Evolutionary conservation across 92 coral and sea anemone species (phyloP), one percentile per base, ranked within the genome.

Genomic region (Epizoanthus fatuus): DNA sequence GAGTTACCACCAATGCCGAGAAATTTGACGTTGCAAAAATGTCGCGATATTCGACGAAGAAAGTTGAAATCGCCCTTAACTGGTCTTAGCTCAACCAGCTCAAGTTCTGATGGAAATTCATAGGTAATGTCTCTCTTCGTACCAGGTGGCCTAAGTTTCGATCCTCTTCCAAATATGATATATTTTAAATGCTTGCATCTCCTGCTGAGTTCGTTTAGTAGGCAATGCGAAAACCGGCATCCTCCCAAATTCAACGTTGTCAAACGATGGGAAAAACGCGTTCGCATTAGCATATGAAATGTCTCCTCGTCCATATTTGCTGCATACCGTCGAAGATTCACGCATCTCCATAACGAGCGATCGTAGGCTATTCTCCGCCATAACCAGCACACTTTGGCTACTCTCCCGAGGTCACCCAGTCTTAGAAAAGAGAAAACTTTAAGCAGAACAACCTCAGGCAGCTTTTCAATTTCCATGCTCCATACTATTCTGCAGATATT

Each of bases 341-440:
- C 98, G 47, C 95, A 89, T 81, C 91, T 95, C 99, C 99, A 97
- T 63, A 97, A 76, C 44, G 93, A 91, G 69, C 95, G 97, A 71
- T 97, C 99, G 86, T 97, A 95, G 38, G 99, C 93, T 7, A 97
- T 94, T 52, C 99, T 85, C 52, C 94, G 91, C 99, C 99, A 97
- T 42, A 93, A 90, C 53, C 87, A 89, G 84, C 99, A 97, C 4
- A 97, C 99, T 74, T 87, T 91, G 13, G 98, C 93, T 12, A 91
- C 99, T 63, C 91, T 82, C 20, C 99, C 98, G 67, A 97, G 87
- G 77, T 97, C 98, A 22, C 92, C 72, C 14, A 95, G 76, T 29
- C 96, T 87, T 64, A 97, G 77, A 38, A 91, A 95, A 11, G 99
- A 90, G 84, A 97, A 97, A 5, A 97, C 93, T 78, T 95, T 94